These are phyloP conservation scores for Oncopeltus fasciatus DNA, from an alignment of 1,140 invertebrate species.

Conservation along the genomic window DNA sequence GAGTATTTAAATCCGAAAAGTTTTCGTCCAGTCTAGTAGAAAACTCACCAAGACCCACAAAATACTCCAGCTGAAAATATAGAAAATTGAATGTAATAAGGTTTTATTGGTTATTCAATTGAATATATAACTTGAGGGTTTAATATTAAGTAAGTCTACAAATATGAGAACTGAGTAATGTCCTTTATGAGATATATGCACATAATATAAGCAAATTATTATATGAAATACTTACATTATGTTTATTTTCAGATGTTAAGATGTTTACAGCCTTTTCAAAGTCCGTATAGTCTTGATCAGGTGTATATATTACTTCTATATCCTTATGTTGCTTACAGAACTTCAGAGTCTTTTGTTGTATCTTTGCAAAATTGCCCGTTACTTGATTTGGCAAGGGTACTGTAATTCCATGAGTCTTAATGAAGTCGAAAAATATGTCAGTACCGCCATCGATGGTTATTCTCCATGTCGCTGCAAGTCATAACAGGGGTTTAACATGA, in stretches of 20 bases:
- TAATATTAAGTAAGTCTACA: background rate
- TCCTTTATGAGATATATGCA: background rate
- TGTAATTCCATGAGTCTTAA: conserved; percentile 29
- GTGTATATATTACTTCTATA: conserved; percentile 41
- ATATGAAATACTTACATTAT: background rate
- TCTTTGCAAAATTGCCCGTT: conserved; percentile 70
- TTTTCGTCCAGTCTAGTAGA: conserved; percentile 67
- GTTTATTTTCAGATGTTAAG: background rate
- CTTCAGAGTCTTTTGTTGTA: conserved; percentile 37
- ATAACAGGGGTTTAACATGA: too few species aligned
- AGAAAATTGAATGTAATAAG: background rate
- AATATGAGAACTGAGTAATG: background rate
- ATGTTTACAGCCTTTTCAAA: conserved; percentile 52
- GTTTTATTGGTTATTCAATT: background rate
- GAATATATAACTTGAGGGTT: background rate
- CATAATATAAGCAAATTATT: background rate
- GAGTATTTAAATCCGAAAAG: conserved; percentile 60
- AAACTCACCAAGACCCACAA: conserved; percentile 44
- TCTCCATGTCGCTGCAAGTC: background rate
- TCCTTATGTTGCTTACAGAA: conserved; percentile 37
- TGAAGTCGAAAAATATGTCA: conserved; percentile 44
- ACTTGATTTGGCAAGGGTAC: conserved; percentile 49
- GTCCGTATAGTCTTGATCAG: conserved; percentile 60
- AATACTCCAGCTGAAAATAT: conserved; percentile 10
- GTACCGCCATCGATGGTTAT: conserved; percentile 59